Conservation (phyloP, 2,113 vertebrate species). For the Phylloscopus trochilus region DNA sequence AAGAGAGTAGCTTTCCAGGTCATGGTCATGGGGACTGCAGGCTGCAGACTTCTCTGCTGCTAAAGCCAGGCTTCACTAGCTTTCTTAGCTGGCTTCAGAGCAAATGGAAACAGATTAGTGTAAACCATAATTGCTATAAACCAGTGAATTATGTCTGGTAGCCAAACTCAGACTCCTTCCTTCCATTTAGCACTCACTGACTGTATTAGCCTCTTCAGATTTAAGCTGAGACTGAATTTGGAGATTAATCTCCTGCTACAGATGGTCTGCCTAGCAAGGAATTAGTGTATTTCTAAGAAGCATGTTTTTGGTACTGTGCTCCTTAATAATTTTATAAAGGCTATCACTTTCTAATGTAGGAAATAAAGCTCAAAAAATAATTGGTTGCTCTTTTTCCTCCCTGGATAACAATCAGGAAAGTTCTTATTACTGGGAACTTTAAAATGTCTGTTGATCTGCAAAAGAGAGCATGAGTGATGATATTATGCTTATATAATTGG, state of each 20-base stretch:
- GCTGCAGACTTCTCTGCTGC: not conserved
- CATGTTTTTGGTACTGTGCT: not conserved
- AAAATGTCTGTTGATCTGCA: slow-evolving; percentile 55
- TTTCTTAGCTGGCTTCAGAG: not conserved
- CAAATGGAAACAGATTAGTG: not conserved
- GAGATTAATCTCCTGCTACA: not conserved
- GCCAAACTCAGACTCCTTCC: not conserved
- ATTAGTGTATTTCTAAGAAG: not conserved
- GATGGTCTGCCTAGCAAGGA: not conserved
- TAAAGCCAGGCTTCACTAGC: not conserved
- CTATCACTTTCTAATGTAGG: not conserved
- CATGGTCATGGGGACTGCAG: not conserved
- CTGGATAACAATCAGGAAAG: slow-evolving; percentile 34
- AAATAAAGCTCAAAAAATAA: not conserved
- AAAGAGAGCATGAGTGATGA: slow-evolving; percentile 44
- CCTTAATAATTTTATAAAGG: not conserved
- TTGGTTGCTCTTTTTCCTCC: not conserved
- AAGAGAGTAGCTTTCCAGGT: not conserved
- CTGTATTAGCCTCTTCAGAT: not conserved
- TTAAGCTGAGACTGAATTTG: not conserved
- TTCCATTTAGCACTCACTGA: not conserved
- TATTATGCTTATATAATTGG: slow-evolving; percentile 43
- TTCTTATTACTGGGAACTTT: slow-evolving; percentile 53
- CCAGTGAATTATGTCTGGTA: not conserved
- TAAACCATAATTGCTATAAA: not conserved